Evolutionary conservation across 2,113 vertebrate species (phyloP).

Genomic region (Spermophilus dauricus): DNA sequence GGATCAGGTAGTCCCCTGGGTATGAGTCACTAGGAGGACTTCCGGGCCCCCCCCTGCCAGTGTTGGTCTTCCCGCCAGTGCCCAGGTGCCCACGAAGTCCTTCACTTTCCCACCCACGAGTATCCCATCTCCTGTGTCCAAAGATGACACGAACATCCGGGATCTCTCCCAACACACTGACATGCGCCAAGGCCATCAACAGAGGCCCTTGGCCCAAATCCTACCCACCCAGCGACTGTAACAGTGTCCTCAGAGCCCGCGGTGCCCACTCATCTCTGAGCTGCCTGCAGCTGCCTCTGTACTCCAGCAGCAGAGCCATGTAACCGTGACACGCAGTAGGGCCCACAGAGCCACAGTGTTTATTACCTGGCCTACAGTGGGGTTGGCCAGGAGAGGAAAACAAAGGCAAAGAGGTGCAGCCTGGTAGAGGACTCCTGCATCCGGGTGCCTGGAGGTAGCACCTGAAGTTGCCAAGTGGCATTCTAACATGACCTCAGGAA

Average conservation of each 20-base stretch:
- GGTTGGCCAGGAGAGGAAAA: background rate
- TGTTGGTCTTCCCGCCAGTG: background rate
- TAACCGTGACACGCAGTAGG: accelerated
- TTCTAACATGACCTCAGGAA: constrained; percentile 71
- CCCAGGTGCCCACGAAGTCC: accelerated
- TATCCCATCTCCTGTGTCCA: no score
- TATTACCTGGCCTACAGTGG: background rate
- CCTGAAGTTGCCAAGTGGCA: constrained; percentile 65
- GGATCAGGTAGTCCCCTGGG: accelerated
- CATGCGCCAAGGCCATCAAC: background rate
- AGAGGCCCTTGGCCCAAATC: background rate
- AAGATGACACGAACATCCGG: background rate
- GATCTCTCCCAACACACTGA: background rate
- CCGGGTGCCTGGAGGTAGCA: no score
- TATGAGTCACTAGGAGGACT: background rate
- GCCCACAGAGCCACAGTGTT: background rate
- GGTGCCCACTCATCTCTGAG: accelerated
- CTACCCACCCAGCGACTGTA: background rate
- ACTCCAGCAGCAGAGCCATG: background rate
- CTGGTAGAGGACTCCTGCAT: no score
- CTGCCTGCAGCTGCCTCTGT: no score
- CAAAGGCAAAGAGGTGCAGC: no score
- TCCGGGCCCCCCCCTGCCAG: no score
- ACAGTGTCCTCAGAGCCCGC: background rate
- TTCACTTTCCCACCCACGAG: background rate